Evolutionary conservation across 2,113 vertebrate genomes (phyloP).

Genomic region (Entosphenus tridentatus): DNA sequence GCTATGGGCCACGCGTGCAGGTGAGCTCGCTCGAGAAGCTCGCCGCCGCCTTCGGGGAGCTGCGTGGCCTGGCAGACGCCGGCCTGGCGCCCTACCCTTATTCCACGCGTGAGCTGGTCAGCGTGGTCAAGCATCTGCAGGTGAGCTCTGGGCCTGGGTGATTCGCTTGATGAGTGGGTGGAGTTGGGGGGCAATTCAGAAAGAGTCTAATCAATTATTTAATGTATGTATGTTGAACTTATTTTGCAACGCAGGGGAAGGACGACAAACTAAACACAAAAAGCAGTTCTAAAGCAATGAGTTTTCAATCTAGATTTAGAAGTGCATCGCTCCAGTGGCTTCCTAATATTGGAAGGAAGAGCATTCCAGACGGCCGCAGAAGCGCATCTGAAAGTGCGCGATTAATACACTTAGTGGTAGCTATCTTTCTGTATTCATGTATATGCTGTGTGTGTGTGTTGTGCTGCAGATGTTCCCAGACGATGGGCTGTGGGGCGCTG

Average conservation of each 20-base stretch:
- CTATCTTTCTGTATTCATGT: too few relatives aligned
- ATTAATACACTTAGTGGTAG: too few relatives aligned
- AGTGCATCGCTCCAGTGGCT: too few relatives aligned
- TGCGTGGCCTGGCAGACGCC: constrained; percentile 70
- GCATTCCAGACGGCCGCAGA: too few relatives aligned
- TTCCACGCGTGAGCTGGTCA: constrained; percentile 87
- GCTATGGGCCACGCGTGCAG: constrained; percentile 62
- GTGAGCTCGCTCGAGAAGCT: constrained; percentile 49
- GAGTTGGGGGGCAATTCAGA: too few relatives aligned
- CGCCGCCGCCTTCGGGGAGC: constrained; percentile 73
- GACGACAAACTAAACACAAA: background rate
- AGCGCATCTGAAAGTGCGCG: too few relatives aligned
- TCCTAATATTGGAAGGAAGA: too few relatives aligned
- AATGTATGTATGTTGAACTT: background rate
- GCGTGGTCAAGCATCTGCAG: constrained; percentile 87
- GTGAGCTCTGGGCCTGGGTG: constrained; percentile 19
- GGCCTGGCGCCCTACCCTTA: constrained; percentile 90
- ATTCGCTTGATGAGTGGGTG: too few relatives aligned
- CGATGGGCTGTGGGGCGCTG: constrained; percentile 68
- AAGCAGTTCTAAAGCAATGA: too few relatives aligned
- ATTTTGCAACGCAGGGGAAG: background rate
- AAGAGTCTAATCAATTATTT: background rate
- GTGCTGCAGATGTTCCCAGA: constrained; percentile 55
- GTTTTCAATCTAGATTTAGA: too few relatives aligned
- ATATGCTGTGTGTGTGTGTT: constrained; percentile 6